These are phyloP conservation scores for Fissipunctia ypsillon DNA, from an alignment of 2,888 invertebrate species.

Conservation along the genomic window DNA sequence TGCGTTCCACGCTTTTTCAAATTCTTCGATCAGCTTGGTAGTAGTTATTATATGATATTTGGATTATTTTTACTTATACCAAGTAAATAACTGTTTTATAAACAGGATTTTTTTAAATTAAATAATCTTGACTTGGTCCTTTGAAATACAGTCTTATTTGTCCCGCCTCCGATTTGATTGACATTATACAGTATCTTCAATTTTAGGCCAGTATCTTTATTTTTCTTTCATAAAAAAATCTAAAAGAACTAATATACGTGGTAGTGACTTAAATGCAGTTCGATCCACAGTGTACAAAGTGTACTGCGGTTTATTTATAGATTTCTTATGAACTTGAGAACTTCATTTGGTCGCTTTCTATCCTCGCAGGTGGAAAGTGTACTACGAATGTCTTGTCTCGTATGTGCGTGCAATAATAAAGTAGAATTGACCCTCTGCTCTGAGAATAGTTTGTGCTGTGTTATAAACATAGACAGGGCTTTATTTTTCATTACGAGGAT, in stretches of 20 bases:
- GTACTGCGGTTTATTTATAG: constrained; percentile 69
- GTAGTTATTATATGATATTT: not conserved
- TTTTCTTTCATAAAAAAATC: not conserved
- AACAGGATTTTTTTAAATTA: not conserved
- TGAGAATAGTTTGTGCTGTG: constrained; percentile 4
- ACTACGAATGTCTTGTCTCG: constrained; percentile 51
- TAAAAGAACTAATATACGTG: not conserved
- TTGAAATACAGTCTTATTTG: not conserved
- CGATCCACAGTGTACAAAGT: constrained; percentile 33
- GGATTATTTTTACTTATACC: not conserved
- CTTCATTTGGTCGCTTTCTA: constrained; percentile 71
- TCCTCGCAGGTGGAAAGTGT: constrained; percentile 67
- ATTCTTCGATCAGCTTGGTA: not conserved
- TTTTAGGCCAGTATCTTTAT: not conserved
- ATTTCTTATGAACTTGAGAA: constrained; percentile 68
- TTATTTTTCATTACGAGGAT: not conserved
- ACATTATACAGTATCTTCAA: not conserved
- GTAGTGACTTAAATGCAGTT: constrained; percentile 13
- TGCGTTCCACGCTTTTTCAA: constrained; percentile 6
- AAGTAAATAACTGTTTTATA: constrained; percentile 1
- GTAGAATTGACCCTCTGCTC: constrained; percentile 18
- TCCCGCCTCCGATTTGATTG: not conserved
- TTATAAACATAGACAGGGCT: not conserved
- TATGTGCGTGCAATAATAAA: constrained; percentile 43
- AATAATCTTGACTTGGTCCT: not conserved